Base-by-base conservation (phyloP, 2,113 vertebrate species). In the Syngnathoides biaculeatus region DNA sequence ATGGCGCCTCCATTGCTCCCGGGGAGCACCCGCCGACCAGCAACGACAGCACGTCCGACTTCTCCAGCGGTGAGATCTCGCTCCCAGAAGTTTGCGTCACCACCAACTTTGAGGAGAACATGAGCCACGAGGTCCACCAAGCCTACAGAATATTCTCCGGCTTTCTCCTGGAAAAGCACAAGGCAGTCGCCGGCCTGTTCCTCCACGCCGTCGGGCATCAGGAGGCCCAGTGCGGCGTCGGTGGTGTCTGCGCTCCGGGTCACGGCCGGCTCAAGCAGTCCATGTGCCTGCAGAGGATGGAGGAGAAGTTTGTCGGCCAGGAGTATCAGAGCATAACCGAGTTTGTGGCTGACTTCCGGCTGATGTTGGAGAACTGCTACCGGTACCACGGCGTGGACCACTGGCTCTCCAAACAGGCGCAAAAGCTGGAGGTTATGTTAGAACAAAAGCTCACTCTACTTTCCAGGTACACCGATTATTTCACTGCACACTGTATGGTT, bases 401-500 rank as follows among this genome's bases (percentile, higher is more conserved):
- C 78, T 98, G 96, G 96, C 89, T 97, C n/a, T 98, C 96, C 79
- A 97, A 92, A 76, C 96, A 97, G 85, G 97, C 94, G 57, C 96
- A 98, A 82, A 98, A 98, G 73, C 80, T 98, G 89, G 97, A 98
- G 92, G 91, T 95, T 74, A 93, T 99, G 91, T 87, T 99, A 79
- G 96, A 99, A 76, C 96, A 99, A 79, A 99, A 99, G 87, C 85
- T 98, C 68, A 94, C 95, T 0, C 86, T 98, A 69, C 91, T 98
- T 2, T 96, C 97, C 63, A 93, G 96, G 96, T 98, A 83, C 12
- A 7, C 5, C 9, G 8, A 5, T 42, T 13, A 2, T 15, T 56
- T 56, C 26, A 56, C 24, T 14, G 24, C 24, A 56, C 53, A 14
- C 22, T 53, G 3, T 22, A 53, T 14, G 8, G 45, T 47, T 47